Evolutionary conservation across 2,113 vertebrate species (phyloP), one percentile per base, ranked within the genome.

Genomic region (Scophthalmus maximus): DNA sequence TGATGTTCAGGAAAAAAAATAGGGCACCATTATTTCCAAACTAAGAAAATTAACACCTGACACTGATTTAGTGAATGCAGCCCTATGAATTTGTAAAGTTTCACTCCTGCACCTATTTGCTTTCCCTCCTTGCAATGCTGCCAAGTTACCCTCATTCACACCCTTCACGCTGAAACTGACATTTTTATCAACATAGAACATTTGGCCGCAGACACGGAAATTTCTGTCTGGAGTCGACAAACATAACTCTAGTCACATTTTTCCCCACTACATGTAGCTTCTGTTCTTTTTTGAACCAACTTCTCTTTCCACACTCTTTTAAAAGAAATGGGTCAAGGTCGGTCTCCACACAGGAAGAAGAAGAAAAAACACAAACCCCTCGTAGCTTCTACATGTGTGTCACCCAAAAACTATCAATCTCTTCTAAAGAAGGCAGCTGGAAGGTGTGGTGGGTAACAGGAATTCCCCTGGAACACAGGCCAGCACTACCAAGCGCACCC

Each of bases 391-490:
- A 14, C 52, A 32, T 30, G 52, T 56, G 18, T 80, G 69, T 61
- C 64, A 73, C 76, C 61, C 57, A 73, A 70, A 76, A 73, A 72
- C 79, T 51, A 90, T 87, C 68, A 80, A 73, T 88, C 80, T 85
- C 26, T 70, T 81, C 34, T 84, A 88, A 87, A 81, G 78, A 77
- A 62, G 73, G 75, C 58, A 69, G 75, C 61, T 80, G 79, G 76
- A 73, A 76, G 82, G 79, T 77, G 76, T 53, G 58, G 46, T 53
- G 74, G 40, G 38, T 71, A 46, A 65, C 51, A 84, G 88, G 83
- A 91, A 92, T 90, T 91, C 81, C 87, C 88, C 82, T 36, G 61
- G 88, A 90, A 91, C 25, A 40, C 32, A 51, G 59, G 23, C 32
- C 69, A 56, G 69, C 3, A 6, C 72, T 70, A 76, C 79, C 74